Evolutionary conservation across 2,113 vertebrate species (phyloP), one percentile per base, ranked within the genome.

Genomic region (Nibea albiflora): DNA sequence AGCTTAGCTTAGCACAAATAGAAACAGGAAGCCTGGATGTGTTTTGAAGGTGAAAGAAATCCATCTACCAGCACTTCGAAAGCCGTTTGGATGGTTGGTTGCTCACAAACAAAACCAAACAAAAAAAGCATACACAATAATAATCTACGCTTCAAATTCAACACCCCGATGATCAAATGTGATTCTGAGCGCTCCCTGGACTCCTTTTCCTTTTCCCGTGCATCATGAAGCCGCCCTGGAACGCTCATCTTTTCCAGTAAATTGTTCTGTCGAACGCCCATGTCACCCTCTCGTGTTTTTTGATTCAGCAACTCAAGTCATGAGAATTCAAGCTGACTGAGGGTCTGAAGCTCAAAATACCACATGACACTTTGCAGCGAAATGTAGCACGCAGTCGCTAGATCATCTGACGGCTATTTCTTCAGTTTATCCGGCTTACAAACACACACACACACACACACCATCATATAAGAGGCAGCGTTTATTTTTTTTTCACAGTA

Each of bases 331-430:
- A 86, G 85, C 77, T 47, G 53, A 58, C 61, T 26, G 71, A 84
- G 20, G 58, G 80, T 80, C 72, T 15, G 78, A 69, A 74, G 84
- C 90, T 89, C 72, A 89, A 92, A 95, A 94, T 93, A 93, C 83
- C 68, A 53, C 63, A 81, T 92, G 74, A 47, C 93, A 91, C 91
- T 84, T 47, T 80, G 86, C 69, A 69, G 91, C 22, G 80, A 94
- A 93, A 94, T 95, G 85, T 93, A 73, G 73, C 93, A 91, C 12
- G 39, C 79, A 78, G 72, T 68, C 20, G 75, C 68, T 20, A 93
- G 85, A 90, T 86, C 85, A 89, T 88, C 86, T 75, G 74, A 86
- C 47, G 72, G 39, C 20, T 86, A 39, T 76, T 80, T 84, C 67
- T 71, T 86, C 68, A 57, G 68, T 76, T 88, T 73, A 81, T 83